Base-by-base conservation (phyloP, 2,888 invertebrate species). In the Neoitamus cyanurus region DNA sequence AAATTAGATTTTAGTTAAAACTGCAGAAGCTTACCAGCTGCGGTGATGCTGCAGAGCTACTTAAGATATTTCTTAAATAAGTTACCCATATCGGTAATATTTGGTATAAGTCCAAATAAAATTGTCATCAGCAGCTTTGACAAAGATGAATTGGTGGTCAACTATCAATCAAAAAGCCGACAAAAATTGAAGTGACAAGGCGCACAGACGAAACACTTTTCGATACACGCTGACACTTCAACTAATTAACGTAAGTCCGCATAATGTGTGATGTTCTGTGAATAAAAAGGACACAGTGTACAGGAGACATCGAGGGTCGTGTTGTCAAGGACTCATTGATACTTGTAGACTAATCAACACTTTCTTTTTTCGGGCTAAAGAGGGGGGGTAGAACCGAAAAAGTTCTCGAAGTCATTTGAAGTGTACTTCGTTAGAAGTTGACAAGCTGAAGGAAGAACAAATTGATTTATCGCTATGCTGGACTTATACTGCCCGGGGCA, bases 391-490 rank as follows among this genome's bases (percentile, higher is more conserved):
- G 58, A 1, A 58, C 2, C 6, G 25, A 20, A 58, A 58, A 58
- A 58, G 58, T 58, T 58, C 20, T 58, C 15, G 58, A 58, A 58
- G 58, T 58, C 58, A 58, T 58, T 58, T 58, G 20, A 58, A 58
- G 58, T 58, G 58, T 58, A 58, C 58, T 58, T 58, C 58, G 58
- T 58, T 58, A 58, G 58, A 15, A 58, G 58, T 58, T 58, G 58
- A 58, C 58, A 58, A 58, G 58, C 11, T 58, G 9, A 58, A 9
- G 25, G 20, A 9, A 58, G 20, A 58, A 58, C 58, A 25, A 58
- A 58, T 58, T 58, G 58, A 58, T 58, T 58, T 58, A 58, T 58
- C 58, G 20, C 9, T 25, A 20, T 58, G 58, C 58, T 20, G 58
- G 58, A 58, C 58, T 58, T 25, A 58, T 20, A 2, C 25, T 20